phyloP scores from a whole-genome alignment of 2,113 vertebrate genomes.

The Furnarius figulus region DNA sequence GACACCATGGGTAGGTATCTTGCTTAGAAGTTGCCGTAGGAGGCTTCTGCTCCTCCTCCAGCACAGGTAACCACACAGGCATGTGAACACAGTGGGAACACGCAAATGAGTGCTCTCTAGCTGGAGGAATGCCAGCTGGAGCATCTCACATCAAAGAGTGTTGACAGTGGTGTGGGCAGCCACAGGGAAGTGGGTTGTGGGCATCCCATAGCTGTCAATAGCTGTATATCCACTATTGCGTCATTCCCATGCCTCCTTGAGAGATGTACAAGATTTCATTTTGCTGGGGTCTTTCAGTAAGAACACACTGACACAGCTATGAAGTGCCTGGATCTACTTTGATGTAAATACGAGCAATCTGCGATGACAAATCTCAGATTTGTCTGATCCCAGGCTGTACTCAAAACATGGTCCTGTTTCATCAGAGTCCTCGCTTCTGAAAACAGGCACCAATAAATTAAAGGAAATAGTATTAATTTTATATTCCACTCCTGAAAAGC shows the following conservation, averaged over 20 bases:
- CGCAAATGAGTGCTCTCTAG: rapidly evolving
- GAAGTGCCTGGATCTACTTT: not conserved
- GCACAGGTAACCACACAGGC: not conserved
- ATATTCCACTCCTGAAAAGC: not conserved
- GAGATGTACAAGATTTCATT: not conserved
- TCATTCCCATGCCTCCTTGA: not conserved
- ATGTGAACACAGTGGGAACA: not conserved
- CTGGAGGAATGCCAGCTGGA: not conserved
- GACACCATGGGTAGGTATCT: rapidly evolving
- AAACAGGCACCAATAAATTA: not conserved
- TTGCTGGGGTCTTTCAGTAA: not conserved
- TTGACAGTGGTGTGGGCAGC: not conserved
- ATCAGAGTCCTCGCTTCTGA: not conserved
- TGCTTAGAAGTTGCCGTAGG: not conserved
- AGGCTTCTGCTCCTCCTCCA: not conserved
- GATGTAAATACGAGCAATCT: not conserved
- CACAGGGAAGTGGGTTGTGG: not conserved
- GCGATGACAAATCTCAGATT: not conserved
- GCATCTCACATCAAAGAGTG: not conserved
- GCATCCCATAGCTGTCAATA: not conserved
- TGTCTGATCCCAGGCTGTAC: not conserved
- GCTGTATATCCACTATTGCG: not conserved
- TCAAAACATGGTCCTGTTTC: not conserved
- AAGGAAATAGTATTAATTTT: not conserved
- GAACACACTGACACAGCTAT: not conserved